These are phyloP conservation scores for Microplitis deprimator DNA, from an alignment of 2,888 invertebrate species.

Conservation along the genomic window DNA sequence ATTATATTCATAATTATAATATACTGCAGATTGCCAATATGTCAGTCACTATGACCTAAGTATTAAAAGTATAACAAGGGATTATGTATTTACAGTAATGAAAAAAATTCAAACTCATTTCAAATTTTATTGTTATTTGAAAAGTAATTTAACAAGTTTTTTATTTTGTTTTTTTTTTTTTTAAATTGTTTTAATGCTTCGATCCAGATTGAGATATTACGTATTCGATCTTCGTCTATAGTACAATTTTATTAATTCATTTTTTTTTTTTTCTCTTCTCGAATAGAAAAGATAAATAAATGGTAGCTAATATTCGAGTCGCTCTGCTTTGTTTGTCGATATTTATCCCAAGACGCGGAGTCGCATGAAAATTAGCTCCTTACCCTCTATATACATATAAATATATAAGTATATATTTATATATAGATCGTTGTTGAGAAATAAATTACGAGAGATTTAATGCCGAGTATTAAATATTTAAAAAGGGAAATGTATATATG, in stretches of 20 bases:
- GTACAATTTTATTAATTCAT: background rate
- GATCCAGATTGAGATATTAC: background rate
- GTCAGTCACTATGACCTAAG: background rate
- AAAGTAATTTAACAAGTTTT: background rate
- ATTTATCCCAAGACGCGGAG: conserved; percentile 5
- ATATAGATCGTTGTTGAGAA: background rate
- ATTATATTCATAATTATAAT: background rate
- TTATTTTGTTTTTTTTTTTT: background rate
- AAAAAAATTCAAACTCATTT: background rate
- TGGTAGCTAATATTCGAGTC: background rate
- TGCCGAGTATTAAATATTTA: background rate
- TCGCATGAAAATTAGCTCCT: conserved; percentile 23
- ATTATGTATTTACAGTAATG: background rate
- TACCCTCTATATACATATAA: background rate
- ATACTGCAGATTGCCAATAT: background rate
- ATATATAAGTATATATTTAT: too few relatives aligned
- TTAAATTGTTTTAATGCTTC: background rate
- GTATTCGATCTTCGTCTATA: background rate
- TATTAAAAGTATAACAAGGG: background rate
- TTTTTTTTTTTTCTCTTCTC: background rate
- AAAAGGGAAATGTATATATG: too few relatives aligned
- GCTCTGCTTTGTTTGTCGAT: background rate
- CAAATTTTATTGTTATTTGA: background rate
- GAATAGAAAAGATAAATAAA: background rate
- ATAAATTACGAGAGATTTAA: background rate